Conservation (phyloP, 2,888 invertebrate species). For the Eupeodes latifasciatus region DNA sequence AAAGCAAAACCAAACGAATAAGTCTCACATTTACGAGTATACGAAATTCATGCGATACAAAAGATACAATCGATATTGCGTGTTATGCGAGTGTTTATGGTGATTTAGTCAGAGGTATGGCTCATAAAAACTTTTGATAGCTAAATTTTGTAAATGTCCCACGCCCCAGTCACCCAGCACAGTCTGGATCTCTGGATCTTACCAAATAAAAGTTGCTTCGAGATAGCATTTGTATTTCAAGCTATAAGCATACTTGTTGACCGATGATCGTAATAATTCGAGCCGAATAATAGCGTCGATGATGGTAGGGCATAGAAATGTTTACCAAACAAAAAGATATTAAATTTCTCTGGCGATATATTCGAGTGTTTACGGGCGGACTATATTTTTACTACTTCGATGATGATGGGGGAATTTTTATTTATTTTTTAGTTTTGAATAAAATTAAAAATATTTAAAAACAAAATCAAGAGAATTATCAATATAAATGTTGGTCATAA, state of each 20-base stretch:
- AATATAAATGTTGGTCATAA: conserved; percentile 40
- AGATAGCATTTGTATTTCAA: not conserved
- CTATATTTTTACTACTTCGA: conserved; percentile 62
- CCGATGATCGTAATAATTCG: conserved; percentile 46
- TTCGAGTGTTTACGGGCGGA: conserved; percentile 64
- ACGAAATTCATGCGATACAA: conserved; percentile 31
- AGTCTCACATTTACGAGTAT: not conserved
- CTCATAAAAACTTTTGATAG: conserved; percentile 84
- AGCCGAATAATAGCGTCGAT: conserved; percentile 59
- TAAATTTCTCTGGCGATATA: conserved; percentile 58
- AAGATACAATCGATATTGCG: conserved; percentile 57
- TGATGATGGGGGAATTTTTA: conserved; percentile 35
- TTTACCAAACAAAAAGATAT: conserved; percentile 59
- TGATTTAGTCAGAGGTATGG: conserved; percentile 84
- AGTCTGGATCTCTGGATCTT: not conserved
- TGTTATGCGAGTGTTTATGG: conserved; percentile 82
- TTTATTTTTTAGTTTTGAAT: conserved; percentile 12
- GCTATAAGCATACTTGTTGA: not conserved
- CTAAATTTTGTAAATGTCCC: conserved; percentile 80
- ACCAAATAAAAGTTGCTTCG: not conserved
- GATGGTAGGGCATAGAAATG: conserved; percentile 50
- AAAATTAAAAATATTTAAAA: not conserved
- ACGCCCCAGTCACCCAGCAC: conserved; percentile 20
- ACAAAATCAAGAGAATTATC: conserved; percentile 51
- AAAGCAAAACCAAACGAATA: not conserved